Evolutionary conservation across 2,797 vertebrate genomes (phyloP).

Genomic region (Tauraco hartlaubi): DNA sequence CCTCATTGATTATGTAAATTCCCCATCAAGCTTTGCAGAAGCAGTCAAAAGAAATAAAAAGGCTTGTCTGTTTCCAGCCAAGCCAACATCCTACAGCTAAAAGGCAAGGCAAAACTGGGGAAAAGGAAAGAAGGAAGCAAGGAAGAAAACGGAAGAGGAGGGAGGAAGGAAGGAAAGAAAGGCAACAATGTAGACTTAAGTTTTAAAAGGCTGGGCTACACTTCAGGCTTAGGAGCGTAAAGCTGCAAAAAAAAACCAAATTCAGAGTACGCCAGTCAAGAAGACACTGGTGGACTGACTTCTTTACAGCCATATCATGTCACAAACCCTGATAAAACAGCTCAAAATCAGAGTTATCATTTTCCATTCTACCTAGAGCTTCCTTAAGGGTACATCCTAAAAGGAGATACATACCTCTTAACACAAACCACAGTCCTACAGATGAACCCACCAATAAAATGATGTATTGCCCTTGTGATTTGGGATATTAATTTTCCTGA

Average conservation of each 20-base stretch:
- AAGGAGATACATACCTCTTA: not conserved
- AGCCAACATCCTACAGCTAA: slow-evolving; percentile 80
- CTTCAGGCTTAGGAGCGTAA: not conserved
- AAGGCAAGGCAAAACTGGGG: slow-evolving; percentile 51
- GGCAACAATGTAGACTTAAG: not conserved
- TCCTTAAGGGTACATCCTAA: not conserved
- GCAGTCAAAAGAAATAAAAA: slow-evolving; percentile 91
- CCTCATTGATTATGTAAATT: slow-evolving; percentile 98
- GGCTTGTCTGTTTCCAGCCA: slow-evolving; percentile 81
- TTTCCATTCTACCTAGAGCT: not conserved
- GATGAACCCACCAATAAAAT: not conserved
- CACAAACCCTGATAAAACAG: not conserved
- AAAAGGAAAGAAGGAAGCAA: not conserved
- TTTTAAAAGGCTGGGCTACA: not conserved
- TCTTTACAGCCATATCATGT: not conserved
- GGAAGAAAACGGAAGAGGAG: not conserved
- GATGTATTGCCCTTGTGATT: not conserved
- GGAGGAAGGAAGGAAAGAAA: too few relatives aligned
- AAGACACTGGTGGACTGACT: not conserved
- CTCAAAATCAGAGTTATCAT: not conserved
- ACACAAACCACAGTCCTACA: not conserved
- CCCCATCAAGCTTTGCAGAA: slow-evolving; percentile 88
- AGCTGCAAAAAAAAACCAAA: not conserved
- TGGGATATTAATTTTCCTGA: not conserved
- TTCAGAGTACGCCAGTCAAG: not conserved